These are phyloP conservation scores for Nephrotoma appendiculata DNA, from an alignment of 2,888 invertebrate species.

Conservation along the genomic window DNA sequence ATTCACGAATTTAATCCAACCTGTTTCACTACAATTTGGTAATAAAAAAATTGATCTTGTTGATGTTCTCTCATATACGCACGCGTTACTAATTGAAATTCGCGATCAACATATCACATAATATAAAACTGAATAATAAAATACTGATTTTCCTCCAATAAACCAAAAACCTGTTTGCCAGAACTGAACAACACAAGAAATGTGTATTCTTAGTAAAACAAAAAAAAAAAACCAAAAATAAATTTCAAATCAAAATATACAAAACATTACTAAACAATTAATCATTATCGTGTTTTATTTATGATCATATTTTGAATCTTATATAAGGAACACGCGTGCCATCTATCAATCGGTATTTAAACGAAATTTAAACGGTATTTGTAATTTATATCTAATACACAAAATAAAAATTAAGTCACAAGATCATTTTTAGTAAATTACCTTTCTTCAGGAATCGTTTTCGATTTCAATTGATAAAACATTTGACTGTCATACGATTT, in stretches of 20 bases:
- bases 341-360: background rate
- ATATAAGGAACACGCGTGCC: background rate
- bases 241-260: background rate
- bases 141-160: background rate
- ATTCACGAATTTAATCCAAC: background rate
- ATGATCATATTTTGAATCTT: background rate
- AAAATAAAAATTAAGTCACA: background rate
- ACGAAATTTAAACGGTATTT: too few species aligned
- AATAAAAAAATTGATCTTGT: background rate
- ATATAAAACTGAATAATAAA: background rate
- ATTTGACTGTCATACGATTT: conserved; percentile 39
- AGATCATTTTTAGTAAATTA: conserved; percentile 23
- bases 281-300: background rate
- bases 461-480: conserved; percentile 47
- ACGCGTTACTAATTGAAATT: background rate
- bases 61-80: background rate
- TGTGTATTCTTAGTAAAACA: background rate
- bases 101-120: background rate
- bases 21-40: background rate
- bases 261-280: background rate
- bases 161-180: background rate
- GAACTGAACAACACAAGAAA: background rate
- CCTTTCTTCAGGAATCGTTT: conserved; percentile 45
- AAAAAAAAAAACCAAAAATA: too few species aligned
- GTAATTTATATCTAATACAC: background rate